A percentile compares a stretch with the other conserved stretches of the same genome.
Conservation (phyloP, 1,140 invertebrate genomes). For the Leptinotarsa undecemlineata region DNA sequence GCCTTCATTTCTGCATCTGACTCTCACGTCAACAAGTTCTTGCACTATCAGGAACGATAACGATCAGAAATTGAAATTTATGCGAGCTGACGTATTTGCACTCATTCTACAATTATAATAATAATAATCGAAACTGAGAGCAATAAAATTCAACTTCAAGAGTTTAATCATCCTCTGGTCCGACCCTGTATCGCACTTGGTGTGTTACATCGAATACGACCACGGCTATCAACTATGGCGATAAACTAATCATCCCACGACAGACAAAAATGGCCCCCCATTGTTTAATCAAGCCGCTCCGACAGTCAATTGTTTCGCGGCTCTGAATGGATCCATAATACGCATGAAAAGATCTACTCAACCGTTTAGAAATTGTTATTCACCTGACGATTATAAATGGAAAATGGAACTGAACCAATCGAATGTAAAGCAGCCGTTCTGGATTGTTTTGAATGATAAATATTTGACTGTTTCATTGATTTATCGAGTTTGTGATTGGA, state of each 20-base stretch:
- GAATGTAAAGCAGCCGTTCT: neutral
- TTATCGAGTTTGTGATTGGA: neutral
- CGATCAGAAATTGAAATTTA: no score
- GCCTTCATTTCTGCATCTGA: no score
- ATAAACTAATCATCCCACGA: neutral
- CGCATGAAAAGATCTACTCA: neutral
- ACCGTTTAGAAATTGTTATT: constrained; percentile 3
- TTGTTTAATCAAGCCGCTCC: constrained; percentile 5
- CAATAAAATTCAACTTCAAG: no score
- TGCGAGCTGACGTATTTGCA: no score
- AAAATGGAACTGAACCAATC: constrained; percentile 6
- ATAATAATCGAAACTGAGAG: no score
- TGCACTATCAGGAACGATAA: no score
- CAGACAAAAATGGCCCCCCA: neutral
- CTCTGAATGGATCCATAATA: neutral
- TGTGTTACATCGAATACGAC: neutral
- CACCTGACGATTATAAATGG: constrained; percentile 8
- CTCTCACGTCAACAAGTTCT: no score
- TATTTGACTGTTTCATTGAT: neutral
- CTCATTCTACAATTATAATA: no score
- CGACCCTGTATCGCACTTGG: no score
- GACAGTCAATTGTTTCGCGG: constrained; percentile 2
- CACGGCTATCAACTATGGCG: neutral
- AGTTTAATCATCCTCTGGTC: no score
- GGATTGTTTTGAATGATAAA: neutral